Percentiles rank a stretch among this genome's conserved stretches.
Conservation (phyloP, 1,140 invertebrate genomes). For the Caerostris darwini region DNA sequence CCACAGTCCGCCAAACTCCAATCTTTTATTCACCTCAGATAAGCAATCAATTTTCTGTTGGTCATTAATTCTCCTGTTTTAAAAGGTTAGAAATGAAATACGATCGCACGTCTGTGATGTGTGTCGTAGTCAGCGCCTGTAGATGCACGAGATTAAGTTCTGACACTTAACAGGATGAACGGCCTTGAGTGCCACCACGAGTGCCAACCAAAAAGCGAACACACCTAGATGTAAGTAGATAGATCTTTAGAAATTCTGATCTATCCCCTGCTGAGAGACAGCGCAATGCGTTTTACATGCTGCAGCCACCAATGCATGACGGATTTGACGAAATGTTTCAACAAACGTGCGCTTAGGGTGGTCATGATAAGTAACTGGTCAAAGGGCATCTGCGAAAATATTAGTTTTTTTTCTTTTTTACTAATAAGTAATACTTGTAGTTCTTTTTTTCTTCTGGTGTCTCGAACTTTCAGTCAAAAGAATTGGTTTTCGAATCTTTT, state of each 20-base stretch:
- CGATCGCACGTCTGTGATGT: conserved; percentile 61
- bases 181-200: conserved; percentile 43
- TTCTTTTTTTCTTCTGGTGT: neutral
- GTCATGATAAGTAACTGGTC: conserved; percentile 18
- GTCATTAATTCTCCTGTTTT: conserved; percentile 72
- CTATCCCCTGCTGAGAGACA: neutral
- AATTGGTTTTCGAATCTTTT: neutral
- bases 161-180: conserved; percentile 40
- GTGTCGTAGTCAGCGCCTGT: conserved; percentile 62
- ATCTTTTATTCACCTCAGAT: conserved; percentile 71
- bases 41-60: conserved; percentile 69
- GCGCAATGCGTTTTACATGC: neutral
- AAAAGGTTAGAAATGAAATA: conserved; percentile 68
- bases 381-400: conserved; percentile 17
- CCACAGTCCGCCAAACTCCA: conserved; percentile 70
- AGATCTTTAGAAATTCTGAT: conserved; percentile 36
- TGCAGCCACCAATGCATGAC: conserved; percentile 15
- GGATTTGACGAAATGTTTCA: conserved; percentile 28
- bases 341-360: conserved; percentile 39
- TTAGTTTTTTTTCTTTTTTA: neutral
- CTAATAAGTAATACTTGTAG: neutral
- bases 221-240: conserved; percentile 35
- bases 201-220: neutral
- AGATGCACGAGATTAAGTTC: conserved; percentile 63
- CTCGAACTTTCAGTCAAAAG: neutral